Evolutionary conservation across 1,140 invertebrate genomes (phyloP), one percentile per base, ranked within the genome.

Genomic region (Megalopta genalis): DNA sequence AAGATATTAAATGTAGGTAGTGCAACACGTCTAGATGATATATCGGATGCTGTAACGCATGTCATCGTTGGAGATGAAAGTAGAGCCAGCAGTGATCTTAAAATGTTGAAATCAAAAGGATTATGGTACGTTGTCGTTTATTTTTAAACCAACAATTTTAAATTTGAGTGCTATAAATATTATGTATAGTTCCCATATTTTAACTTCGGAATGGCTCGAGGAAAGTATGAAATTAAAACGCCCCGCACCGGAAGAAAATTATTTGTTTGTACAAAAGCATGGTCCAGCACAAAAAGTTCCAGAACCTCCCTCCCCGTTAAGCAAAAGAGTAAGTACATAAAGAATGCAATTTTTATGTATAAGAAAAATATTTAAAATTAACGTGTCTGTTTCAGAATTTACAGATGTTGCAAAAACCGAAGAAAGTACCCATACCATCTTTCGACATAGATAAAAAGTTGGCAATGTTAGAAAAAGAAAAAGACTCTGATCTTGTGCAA

Each of bases 1-100:
- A 95, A 95, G 83, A 95, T 97, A 25, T 93, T 98, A 7, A 97
- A 97, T 84, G 94, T 95, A 21, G 95, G 96, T 32, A 97, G 97
- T 54, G 98, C 96, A 42, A 96, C 96, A 16, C 94, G 97, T 80
- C 96, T 97, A 80, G 96, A 96, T 87, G 94, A 95, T 67, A 93
- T 97, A 68, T 95, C 95, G 82, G 96, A 96, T 68, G 94, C 95
- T 82, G 94, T 98, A 7, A 97, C 97, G 0, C 97, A 98, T 91
- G 95, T 97, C 46, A 94, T 97, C 32, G 93, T 97, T 27, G 96
- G 96, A 2, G 95, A 96, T 82, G 72, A 92, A 54, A 72, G 18
- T 37, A 93, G 88, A 91, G 92, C 93, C 5, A 83, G 87, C 23
- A 81, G 86, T 27, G 94, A 95, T 86, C 83, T 94, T 6, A 93